phyloP scores from a whole-genome alignment of 2,797 vertebrate species.

The Phoxinus dragarum region DNA sequence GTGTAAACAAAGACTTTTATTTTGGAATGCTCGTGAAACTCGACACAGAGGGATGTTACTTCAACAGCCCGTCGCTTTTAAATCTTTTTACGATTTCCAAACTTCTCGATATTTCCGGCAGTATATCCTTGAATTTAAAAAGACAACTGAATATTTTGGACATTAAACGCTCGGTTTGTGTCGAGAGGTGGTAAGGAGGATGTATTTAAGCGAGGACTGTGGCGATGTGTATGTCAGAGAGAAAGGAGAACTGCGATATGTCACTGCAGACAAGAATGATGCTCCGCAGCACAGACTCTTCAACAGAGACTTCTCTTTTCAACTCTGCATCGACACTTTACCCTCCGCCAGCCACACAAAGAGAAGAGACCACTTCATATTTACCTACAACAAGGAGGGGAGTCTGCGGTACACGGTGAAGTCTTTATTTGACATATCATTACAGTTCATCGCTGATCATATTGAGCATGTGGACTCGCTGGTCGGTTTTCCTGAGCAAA shows the following conservation, averaged over 20 bases:
- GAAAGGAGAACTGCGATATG: conserved; percentile 83
- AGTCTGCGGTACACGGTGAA: conserved; percentile 91
- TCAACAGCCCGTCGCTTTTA: conserved; percentile 20
- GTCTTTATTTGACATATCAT: conserved; percentile 87
- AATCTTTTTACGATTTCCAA: not conserved
- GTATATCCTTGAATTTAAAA: not conserved
- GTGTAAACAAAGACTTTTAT: conserved; percentile 31
- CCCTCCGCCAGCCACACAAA: conserved; percentile 73
- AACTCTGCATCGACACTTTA: conserved; percentile 78
- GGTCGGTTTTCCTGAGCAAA: conserved; percentile 93
- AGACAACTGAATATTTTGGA: not conserved
- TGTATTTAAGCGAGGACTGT: conserved; percentile 74
- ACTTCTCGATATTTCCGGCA: not conserved
- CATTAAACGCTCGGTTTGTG: not conserved
- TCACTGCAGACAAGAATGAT: conserved; percentile 67
- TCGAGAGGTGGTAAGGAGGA: conserved; percentile 43
- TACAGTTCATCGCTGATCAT: conserved; percentile 91
- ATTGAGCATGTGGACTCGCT: conserved; percentile 93
- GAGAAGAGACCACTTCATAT: conserved; percentile 89
- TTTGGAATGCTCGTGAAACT: not conserved
- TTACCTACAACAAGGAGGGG: conserved; percentile 91
- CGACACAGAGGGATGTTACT: not conserved
- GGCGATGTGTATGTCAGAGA: conserved; percentile 88
- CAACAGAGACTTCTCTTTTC: conserved; percentile 80
- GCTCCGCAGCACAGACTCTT: conserved; percentile 73